Base-by-base conservation (phyloP, 2,888 invertebrate genomes). In the Drosophila putrida region DNA sequence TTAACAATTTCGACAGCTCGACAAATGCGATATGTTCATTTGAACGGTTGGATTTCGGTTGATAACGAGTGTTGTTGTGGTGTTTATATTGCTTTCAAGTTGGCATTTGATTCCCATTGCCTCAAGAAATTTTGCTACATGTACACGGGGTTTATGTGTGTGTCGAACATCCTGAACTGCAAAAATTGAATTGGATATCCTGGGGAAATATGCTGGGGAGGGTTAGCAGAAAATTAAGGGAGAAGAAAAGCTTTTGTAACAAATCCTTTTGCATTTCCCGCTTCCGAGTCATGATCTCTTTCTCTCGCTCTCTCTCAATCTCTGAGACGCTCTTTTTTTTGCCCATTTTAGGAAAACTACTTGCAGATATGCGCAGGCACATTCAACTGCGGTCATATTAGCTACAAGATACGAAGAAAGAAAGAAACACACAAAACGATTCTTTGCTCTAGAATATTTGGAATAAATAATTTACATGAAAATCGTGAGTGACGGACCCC, bases 31-130 rank as follows among this genome's bases (percentile, higher is more conserved):
- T 11, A 13, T 27, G 11, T 27, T 44, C 27, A 27, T n/a, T 44
- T 44, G 43, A 47, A 15, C 15, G 47, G 15, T 61, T 53, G 59
- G 41, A 15, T 44, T 71, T 62, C 38, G 35, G 20, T 44, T 53
- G 50, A 44, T 50, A 41, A 47, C 53, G 44, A 60, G 63, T 84
- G 66, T 72, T 64, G 64, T 72, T 70, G 71, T 75, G 68, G 31
- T 57, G 33, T 63, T 57, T 77, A 72, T 80, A 78, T 82, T 78
- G 83, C 88, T 82, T 86, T 87, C 78, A 87, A 88, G 75, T 82
- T 89, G 87, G 89, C 89, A 89, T 89, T 84, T 86, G 87, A 76
- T 86, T 86, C 89, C 87, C 85, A 78, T 89, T 87, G 85, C 89
- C 89, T 80, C 75, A 80, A 85, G 64, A 75, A 88, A 84, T 88